These are phyloP conservation scores for Aegithalos caudatus DNA, from an alignment of 2,113 vertebrate genomes.

Conservation along the genomic window DNA sequence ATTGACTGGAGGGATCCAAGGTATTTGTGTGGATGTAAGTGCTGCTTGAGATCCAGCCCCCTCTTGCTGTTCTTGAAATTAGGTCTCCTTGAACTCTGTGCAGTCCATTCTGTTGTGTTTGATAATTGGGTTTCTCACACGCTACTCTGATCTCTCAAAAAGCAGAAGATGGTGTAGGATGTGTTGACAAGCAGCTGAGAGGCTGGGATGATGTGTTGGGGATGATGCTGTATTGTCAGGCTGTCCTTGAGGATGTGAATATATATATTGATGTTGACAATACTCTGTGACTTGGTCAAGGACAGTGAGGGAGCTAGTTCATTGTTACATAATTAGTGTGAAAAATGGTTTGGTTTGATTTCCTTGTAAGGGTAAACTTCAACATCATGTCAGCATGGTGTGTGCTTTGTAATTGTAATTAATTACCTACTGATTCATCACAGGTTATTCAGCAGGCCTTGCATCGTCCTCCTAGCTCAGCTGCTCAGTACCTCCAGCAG, in stretches of 20 bases:
- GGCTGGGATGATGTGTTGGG: background rate
- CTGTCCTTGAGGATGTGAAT: background rate
- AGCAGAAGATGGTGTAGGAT: background rate
- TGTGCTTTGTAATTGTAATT: slow-evolving; percentile 40
- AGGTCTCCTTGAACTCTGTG: background rate
- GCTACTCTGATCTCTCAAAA: background rate
- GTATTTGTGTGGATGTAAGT: background rate
- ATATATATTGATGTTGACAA: background rate
- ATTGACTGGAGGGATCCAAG: background rate
- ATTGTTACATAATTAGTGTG: background rate
- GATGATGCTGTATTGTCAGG: background rate
- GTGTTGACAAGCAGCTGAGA: background rate
- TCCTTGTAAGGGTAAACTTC: background rate
- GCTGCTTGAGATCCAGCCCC: background rate
- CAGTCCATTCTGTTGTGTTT: background rate
- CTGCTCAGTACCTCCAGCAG: slow-evolving; percentile 93
- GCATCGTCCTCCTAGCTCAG: slow-evolving; percentile 88
- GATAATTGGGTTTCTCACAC: background rate
- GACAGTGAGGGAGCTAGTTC: background rate
- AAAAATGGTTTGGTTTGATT: background rate
- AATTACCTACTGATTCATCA: slow-evolving; percentile 51
- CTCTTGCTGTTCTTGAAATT: background rate
- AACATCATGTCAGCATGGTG: background rate
- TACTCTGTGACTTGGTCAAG: background rate
- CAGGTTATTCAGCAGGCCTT: slow-evolving; percentile 93